A percentile compares a stretch with the other conserved stretches of the same genome.
phyloP scores from a whole-genome alignment of 1,140 invertebrate species.

The Centruroides sculpturatus region DNA sequence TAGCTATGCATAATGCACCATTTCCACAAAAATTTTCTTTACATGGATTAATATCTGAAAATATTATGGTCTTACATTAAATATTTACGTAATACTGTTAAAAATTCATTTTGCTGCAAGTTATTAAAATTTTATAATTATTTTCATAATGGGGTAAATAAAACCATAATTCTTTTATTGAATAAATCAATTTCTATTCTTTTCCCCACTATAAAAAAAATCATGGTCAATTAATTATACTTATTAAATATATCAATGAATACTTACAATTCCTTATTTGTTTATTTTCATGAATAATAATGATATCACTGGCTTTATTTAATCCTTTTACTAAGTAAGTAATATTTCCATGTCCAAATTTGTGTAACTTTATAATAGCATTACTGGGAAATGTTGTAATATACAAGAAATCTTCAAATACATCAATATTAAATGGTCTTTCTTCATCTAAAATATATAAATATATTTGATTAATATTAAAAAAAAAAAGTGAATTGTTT shows the following conservation, averaged over 20 bases:
- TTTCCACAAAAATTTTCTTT: constrained; percentile 34
- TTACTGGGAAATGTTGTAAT: constrained; percentile 46
- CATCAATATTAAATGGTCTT: constrained; percentile 49
- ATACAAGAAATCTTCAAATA: constrained; percentile 57
- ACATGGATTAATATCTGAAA: constrained; percentile 22
- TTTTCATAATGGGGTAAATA: too few relatives aligned
- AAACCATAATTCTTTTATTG: too few relatives aligned
- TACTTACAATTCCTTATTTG: constrained; percentile 38
- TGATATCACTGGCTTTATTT: constrained; percentile 42
- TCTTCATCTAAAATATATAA: constrained; percentile 23
- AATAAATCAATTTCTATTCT: too few relatives aligned
- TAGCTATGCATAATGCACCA: constrained; percentile 21
- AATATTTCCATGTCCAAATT: constrained; percentile 44
- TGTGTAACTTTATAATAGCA: constrained; percentile 48
- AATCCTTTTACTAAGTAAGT: constrained; percentile 40
- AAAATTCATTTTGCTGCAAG: too few relatives aligned
- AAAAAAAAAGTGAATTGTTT: too few relatives aligned
- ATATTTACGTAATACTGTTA: too few relatives aligned
- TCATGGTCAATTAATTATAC: too few relatives aligned
- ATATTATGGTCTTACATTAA: too few relatives aligned
- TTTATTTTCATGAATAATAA: constrained; percentile 50
- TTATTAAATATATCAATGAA: background rate
- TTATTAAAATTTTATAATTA: too few relatives aligned
- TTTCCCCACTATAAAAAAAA: too few relatives aligned
- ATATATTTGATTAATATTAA: background rate